phyloP scores from a whole-genome alignment of 2,797 vertebrate genomes.

The Propithecus perrieri region DNA sequence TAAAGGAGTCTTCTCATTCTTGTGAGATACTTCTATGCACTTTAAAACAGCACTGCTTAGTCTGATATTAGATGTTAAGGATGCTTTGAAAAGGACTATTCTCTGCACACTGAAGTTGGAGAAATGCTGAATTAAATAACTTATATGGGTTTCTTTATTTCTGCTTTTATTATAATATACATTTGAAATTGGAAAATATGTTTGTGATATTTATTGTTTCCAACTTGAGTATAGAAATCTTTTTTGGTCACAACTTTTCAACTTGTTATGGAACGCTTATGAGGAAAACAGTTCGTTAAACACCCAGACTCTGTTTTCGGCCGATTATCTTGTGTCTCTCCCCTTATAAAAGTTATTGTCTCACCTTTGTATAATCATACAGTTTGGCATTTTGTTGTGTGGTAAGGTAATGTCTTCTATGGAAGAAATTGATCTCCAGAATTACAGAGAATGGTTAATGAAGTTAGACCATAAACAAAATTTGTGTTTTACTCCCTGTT shows the following conservation, averaged over 20 bases:
- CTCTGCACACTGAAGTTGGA: neutral
- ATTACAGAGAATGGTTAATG: neutral
- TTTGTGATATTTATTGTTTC: slow-evolving; percentile 12
- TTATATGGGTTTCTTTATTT: neutral
- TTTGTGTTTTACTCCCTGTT: neutral
- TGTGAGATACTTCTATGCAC: neutral
- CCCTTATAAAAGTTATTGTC: neutral
- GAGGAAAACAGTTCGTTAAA: neutral
- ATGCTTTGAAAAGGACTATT: neutral
- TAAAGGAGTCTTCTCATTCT: slow-evolving; percentile 21
- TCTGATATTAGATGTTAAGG: neutral
- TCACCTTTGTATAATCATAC: neutral
- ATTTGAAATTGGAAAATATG: neutral
- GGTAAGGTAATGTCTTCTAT: neutral
- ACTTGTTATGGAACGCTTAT: neutral
- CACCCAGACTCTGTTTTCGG: neutral
- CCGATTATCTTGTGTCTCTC: neutral
- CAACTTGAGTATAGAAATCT: neutral
- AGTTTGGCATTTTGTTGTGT: slow-evolving; percentile 21
- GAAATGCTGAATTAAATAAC: slow-evolving; percentile 1
- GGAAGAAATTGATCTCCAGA: neutral
- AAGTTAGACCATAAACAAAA: slow-evolving; percentile 15
- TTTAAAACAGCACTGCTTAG: neutral
- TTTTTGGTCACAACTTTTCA: slow-evolving; percentile 18
- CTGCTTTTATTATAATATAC: neutral